phyloP scores from a whole-genome alignment of 1,140 invertebrate species.

The Habropoda laboriosa region DNA sequence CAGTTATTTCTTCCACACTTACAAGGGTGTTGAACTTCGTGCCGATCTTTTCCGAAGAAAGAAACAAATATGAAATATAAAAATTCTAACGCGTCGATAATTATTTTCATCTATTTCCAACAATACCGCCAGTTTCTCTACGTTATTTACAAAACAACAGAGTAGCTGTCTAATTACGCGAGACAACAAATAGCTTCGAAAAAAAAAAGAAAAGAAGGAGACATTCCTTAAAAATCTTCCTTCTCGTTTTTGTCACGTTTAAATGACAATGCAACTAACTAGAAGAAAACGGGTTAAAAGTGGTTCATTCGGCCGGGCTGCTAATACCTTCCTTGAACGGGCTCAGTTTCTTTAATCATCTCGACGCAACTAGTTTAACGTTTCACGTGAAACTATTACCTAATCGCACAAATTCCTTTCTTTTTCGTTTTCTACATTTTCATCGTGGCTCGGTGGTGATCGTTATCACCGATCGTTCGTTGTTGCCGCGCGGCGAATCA shows the following conservation, averaged over 20 bases:
- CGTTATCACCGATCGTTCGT: neutral
- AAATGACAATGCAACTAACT: neutral
- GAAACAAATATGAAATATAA: neutral
- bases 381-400: conserved; percentile 31
- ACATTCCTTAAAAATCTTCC: neutral
- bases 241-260: neutral
- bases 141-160: conserved; percentile 6
- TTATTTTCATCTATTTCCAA: neutral
- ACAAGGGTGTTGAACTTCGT: neutral
- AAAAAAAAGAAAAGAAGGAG: neutral
- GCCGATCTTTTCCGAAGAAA: neutral
- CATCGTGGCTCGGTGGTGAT: neutral
- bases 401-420: conserved; percentile 34
- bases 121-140: neutral
- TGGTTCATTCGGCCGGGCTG: neutral
- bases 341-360: conserved; percentile 3
- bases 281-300: neutral
- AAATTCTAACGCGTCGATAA: neutral
- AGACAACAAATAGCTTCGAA: neutral
- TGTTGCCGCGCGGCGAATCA: neutral
- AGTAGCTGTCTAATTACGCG: no score
- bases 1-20: neutral
- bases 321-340: neutral
- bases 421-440: neutral
- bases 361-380: conserved; percentile 3